Percentiles rank a stretch among this genome's conserved stretches.
Conservation (phyloP, 1,140 invertebrate species). For the Mya arenaria region DNA sequence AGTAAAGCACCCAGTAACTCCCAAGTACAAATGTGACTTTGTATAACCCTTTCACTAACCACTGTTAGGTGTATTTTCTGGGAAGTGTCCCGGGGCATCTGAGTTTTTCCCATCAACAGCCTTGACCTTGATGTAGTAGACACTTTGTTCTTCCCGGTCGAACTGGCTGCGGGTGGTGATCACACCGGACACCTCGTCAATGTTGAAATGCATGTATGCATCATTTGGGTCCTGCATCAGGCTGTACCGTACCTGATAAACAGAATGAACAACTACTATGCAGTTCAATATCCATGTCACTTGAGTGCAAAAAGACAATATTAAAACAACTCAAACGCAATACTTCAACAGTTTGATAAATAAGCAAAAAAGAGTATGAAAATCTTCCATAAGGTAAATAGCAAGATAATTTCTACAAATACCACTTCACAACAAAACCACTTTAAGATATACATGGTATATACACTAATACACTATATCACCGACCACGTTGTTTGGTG, state of each 20-base stretch:
- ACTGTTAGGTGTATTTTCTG: conserved; percentile 68
- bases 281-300: background rate
- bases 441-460: no score
- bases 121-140: conserved; percentile 68
- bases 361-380: no score
- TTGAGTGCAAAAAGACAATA: no score
- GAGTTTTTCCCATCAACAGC: conserved; percentile 67
- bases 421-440: no score
- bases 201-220: conserved; percentile 60
- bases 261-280: background rate
- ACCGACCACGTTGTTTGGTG: conserved; percentile 67
- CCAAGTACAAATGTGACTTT: no score
- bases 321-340: no score
- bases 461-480: no score
- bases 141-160: conserved; percentile 67
- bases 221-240: conserved; percentile 61
- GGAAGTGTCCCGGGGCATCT: conserved; percentile 64
- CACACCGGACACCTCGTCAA: conserved; percentile 65
- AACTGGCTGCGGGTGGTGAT: conserved; percentile 68
- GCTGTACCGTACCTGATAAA: conserved; percentile 59
- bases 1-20: no score
- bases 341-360: no score
- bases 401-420: no score
- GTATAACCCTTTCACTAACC: no score
- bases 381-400: no score